These are phyloP conservation scores for Drosophila affinis DNA, from an alignment of 2,888 invertebrate species.

Conservation along the genomic window DNA sequence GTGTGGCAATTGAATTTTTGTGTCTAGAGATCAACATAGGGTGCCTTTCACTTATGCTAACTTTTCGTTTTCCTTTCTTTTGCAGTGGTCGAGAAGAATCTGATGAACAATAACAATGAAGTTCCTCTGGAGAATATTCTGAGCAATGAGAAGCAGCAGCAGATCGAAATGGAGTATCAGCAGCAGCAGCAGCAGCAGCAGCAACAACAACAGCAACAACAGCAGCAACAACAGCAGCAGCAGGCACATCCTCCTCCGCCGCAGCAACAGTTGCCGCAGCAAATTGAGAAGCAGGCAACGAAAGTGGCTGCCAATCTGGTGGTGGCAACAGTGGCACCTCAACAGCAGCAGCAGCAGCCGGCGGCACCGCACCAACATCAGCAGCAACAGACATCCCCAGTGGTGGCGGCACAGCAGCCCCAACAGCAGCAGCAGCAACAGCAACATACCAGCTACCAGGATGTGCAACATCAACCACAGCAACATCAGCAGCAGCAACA, in stretches of 20 bases:
- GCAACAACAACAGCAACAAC: constrained; percentile 56
- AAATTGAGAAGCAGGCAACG: constrained; percentile 42
- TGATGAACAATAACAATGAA: constrained; percentile 55
- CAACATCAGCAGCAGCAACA: constrained; percentile 49
- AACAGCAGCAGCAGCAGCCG: constrained; percentile 84
- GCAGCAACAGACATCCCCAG: constrained; percentile 54
- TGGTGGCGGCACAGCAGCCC: constrained; percentile 83
- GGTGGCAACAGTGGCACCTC: constrained; percentile 59
- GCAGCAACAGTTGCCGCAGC: constrained; percentile 40
- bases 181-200: constrained; percentile 60
- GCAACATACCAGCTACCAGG: constrained; percentile 25
- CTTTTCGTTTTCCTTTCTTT: constrained; percentile 3
- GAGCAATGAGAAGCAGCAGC: constrained; percentile 61
- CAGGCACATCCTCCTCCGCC: constrained; percentile 49
- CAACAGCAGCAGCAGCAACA: constrained; percentile 46
- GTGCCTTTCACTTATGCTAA: constrained; percentile 21
- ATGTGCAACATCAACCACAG: constrained; percentile 14
- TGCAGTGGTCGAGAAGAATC: constrained; percentile 55
- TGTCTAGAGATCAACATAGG: neutral
- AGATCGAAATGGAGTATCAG: constrained; percentile 55
- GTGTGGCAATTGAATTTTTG: constrained; percentile 52
- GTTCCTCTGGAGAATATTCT: constrained; percentile 56
- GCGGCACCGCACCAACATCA: constrained; percentile 54
- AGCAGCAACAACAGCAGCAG: constrained; percentile 56
- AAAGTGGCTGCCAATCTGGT: constrained; percentile 44